phyloP scores from a whole-genome alignment of 2,888 invertebrate genomes.

The Camptogramma bilineatum region DNA sequence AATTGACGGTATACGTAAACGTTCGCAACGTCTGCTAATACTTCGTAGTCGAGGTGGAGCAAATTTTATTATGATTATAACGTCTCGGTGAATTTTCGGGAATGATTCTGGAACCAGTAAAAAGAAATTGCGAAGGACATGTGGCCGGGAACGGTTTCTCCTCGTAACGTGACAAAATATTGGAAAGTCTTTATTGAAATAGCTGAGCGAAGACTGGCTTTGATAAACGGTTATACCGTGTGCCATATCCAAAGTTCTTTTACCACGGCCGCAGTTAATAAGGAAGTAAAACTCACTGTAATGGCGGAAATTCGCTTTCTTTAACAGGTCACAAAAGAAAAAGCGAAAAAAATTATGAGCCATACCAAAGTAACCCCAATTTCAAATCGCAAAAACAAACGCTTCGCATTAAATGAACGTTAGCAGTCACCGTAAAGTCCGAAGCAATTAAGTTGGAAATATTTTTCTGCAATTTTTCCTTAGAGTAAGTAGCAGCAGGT shows the following conservation, averaged over 20 bases:
- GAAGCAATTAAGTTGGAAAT: constrained; percentile 55
- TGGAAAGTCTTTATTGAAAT: constrained; percentile 41
- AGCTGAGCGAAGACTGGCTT: constrained; percentile 29
- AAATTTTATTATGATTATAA: constrained; percentile 63
- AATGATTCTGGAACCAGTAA: constrained; percentile 41
- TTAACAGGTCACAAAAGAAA: constrained; percentile 23
- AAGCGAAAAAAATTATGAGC: constrained; percentile 25
- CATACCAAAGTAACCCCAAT: constrained; percentile 33
- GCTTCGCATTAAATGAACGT: constrained; percentile 46
- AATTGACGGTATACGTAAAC: constrained; percentile 55
- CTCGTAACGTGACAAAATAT: constrained; percentile 42
- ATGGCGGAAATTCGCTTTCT: constrained; percentile 11
- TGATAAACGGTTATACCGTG: constrained; percentile 31
- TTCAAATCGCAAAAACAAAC: constrained; percentile 40
- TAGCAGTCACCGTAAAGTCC: constrained; percentile 53
- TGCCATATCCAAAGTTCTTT: constrained; percentile 19
- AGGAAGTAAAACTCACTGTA: constrained; percentile 21
- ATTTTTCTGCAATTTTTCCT: constrained; percentile 54
- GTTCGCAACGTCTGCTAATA: constrained; percentile 62
- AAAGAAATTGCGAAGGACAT: constrained; percentile 42
- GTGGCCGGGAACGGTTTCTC: constrained; percentile 38
- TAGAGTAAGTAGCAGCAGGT: constrained; percentile 65
- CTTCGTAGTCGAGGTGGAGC: constrained; percentile 55
- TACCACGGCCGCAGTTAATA: constrained; percentile 19
- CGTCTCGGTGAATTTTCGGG: constrained; percentile 39